A percentile compares a stretch with the other conserved stretches of the same genome.
These are phyloP conservation scores for Varecia variegata DNA, from an alignment of 2,797 vertebrate genomes.

Conservation along the genomic window DNA sequence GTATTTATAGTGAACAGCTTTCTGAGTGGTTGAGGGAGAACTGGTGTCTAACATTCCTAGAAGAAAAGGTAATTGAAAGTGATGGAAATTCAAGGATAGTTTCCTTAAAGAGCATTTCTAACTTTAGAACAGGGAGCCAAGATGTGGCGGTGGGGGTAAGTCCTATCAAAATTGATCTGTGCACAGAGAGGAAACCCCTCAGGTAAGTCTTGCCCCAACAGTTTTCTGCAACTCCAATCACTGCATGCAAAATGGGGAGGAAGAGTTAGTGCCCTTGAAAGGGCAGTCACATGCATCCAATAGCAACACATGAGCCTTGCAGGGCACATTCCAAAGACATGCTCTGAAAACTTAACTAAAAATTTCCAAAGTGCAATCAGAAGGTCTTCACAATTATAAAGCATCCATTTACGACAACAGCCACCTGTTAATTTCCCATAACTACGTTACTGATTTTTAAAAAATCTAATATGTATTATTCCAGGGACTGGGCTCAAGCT, in stretches of 20 bases:
- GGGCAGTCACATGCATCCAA: not conserved
- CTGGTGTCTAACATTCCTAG: constrained; percentile 19
- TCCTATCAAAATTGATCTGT: not conserved
- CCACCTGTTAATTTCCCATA: not conserved
- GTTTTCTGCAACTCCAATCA: not conserved
- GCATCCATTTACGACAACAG: not conserved
- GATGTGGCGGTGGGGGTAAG: not conserved
- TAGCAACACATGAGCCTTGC: not conserved
- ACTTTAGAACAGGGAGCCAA: not conserved
- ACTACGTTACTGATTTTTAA: not conserved
- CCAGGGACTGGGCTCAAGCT: not conserved
- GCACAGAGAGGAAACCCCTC: not conserved
- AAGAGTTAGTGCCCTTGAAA: not conserved
- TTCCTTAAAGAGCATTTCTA: not conserved
- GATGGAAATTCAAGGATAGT: not conserved
- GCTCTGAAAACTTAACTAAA: not conserved
- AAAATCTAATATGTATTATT: not conserved
- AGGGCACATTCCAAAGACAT: not conserved
- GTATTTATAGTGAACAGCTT: not conserved
- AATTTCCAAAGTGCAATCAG: not conserved
- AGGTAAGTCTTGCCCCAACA: not conserved
- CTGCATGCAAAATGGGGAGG: not conserved
- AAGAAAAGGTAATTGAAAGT: constrained; percentile 35
- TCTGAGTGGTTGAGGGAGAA: not conserved
- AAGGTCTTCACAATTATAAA: constrained; percentile 4